Evolutionary conservation across 2,797 vertebrate species (phyloP).

Genomic region (Syngnathus rostellatus): DNA sequence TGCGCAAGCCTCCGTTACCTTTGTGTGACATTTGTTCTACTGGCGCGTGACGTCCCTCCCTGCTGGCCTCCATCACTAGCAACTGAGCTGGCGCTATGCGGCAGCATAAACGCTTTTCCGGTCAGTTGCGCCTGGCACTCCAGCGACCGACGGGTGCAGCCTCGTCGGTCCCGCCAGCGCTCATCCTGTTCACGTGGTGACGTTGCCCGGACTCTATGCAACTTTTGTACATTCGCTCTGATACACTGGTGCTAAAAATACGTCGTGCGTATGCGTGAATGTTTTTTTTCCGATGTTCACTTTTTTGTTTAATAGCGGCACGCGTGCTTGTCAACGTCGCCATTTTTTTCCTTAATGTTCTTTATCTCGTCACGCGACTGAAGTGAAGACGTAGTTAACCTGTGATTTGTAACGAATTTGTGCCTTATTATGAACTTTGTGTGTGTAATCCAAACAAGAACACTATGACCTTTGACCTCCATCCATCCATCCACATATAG

Average conservation of each 20-base stretch:
- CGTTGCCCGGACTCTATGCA: conserved; percentile 80
- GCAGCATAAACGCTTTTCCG: neutral
- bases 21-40: neutral
- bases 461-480: conserved; percentile 4
- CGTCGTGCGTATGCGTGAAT: conserved; percentile 98
- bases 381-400: conserved; percentile 36
- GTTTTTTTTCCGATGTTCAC: conserved; percentile 58
- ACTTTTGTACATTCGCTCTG: conserved; percentile 91
- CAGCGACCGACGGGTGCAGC: neutral
- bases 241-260: conserved; percentile 99
- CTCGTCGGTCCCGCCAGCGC: neutral
- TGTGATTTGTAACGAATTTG: conserved; percentile 39
- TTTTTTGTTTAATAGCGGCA: conserved; percentile 3
- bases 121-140: neutral
- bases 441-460: conserved; percentile 21
- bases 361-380: conserved; percentile 29
- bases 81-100: neutral
- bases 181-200: neutral
- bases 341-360: neutral
- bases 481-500: conserved; percentile 10
- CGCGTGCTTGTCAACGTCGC: neutral
- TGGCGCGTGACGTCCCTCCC: neutral
- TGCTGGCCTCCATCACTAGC: no score
- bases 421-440: conserved; percentile 50
- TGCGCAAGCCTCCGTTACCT: conserved; percentile 1